These are phyloP conservation scores for Porites divaricata DNA, from an alignment of 92 coral and sea anemone species.

Conservation along the genomic window DNA sequence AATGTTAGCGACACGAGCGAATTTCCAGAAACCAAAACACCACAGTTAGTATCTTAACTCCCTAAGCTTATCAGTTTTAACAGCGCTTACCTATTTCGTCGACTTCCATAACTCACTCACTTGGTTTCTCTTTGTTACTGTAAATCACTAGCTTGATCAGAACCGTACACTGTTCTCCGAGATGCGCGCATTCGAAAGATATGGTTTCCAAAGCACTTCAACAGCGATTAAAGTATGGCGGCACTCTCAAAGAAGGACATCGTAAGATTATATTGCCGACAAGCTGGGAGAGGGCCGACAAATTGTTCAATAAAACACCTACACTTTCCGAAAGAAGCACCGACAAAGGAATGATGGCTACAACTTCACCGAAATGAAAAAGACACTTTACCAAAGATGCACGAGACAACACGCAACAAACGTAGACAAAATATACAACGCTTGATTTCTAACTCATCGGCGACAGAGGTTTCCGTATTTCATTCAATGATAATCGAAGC, in stretches of 20 bases:
- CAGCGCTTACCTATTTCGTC: conserved; percentile 41
- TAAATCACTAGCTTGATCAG: neutral
- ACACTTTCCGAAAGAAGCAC: conserved; percentile 48
- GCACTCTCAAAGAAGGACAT: conserved; percentile 20
- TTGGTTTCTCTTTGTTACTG: neutral
- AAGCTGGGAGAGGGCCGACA: conserved; percentile 25
- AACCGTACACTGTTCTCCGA: neutral
- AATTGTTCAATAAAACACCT: conserved; percentile 28
- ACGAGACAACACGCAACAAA: neutral
- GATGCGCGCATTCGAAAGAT: neutral
- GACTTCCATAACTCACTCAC: conserved; percentile 19
- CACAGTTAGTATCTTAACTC: neutral
- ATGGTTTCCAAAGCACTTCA: conserved; percentile 35
- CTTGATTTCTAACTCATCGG: conserved; percentile 2
- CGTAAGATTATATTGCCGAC: conserved; percentile 28
- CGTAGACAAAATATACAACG: neutral
- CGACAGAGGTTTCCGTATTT: conserved; percentile 8
- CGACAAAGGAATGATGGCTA: conserved; percentile 27
- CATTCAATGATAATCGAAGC: conserved; percentile 24
- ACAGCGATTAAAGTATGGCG: conserved; percentile 17
- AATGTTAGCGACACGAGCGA: neutral
- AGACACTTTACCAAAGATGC: conserved; percentile 24
- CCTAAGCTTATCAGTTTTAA: neutral
- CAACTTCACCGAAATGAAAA: conserved; percentile 15
- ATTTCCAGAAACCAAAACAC: neutral